phyloP scores from a whole-genome alignment of 2,113 vertebrate species.

The Eretmochelys imbricata region DNA sequence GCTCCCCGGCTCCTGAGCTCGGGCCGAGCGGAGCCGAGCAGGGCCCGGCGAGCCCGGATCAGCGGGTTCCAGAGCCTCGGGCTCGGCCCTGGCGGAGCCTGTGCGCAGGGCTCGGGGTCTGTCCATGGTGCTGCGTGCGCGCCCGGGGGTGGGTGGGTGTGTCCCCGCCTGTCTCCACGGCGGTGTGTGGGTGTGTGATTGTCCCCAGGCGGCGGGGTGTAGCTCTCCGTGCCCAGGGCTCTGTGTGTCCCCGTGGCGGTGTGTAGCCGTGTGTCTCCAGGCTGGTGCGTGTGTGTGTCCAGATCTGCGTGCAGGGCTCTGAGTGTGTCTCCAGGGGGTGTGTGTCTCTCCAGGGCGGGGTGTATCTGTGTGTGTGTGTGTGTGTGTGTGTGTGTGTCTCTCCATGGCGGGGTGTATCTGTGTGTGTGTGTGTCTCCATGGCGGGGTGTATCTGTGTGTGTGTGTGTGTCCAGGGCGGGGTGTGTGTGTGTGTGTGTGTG shows the following conservation, averaged over 20 bases:
- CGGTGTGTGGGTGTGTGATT: background rate
- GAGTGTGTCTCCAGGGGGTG: background rate
- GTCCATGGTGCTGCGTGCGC: background rate
- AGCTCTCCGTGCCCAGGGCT: background rate
- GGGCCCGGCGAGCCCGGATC: no score
- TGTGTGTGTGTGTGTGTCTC: background rate
- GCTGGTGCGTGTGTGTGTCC: no score
- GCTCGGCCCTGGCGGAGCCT: no score
- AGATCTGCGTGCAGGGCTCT: background rate
- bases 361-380: background rate
- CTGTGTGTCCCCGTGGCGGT: background rate
- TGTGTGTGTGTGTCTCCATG: background rate
- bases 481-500: no score
- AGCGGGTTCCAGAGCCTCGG: no score
- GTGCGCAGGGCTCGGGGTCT: no score
- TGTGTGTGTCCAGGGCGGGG: no score
- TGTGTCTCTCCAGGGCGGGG: fast-evolving
- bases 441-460: fast-evolving
- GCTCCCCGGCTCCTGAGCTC: no score
- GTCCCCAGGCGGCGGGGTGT: background rate
- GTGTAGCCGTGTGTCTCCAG: no score
- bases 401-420: background rate
- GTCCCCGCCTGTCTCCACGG: fast-evolving
- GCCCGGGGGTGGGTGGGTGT: fast-evolving
- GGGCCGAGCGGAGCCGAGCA: no score